phyloP scores from a whole-genome alignment of 2,113 vertebrate genomes.

The Rhinogobius similis region DNA sequence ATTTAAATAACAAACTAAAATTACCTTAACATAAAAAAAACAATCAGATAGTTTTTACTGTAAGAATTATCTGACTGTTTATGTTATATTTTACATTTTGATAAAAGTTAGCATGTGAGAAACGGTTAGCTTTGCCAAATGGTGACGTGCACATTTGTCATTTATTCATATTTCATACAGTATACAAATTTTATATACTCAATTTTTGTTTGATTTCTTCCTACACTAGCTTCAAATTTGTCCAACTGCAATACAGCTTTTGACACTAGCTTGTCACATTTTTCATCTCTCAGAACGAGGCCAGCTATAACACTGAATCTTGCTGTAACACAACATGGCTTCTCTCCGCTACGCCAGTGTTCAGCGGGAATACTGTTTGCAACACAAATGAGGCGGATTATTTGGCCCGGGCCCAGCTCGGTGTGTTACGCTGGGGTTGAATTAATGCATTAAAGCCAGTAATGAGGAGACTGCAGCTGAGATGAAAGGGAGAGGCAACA shows the following conservation, averaged over 20 bases:
- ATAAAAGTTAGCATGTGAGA: too few species aligned
- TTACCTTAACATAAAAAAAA: too few species aligned
- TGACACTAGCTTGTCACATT: constrained; percentile 27
- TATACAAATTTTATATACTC: too few species aligned
- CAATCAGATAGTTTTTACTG: too few species aligned
- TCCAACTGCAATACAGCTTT: constrained; percentile 26
- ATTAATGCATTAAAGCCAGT: constrained; percentile 60
- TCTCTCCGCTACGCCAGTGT: constrained; percentile 24
- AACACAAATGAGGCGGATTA: constrained; percentile 38
- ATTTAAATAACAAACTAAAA: too few species aligned
- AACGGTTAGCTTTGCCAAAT: too few species aligned
- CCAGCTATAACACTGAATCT: constrained; percentile 28
- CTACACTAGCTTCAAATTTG: constrained; percentile 13
- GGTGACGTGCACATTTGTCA: too few species aligned
- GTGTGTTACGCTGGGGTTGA: constrained; percentile 50
- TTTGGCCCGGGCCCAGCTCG: constrained; percentile 56
- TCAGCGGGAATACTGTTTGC: constrained; percentile 26
- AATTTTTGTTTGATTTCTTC: too few species aligned
- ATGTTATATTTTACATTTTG: too few species aligned
- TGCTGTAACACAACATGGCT: constrained; percentile 24
- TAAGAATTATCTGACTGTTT: too few species aligned
- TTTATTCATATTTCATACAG: too few species aligned
- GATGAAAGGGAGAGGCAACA: constrained; percentile 66
- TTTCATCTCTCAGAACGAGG: constrained; percentile 16
- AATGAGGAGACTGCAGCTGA: constrained; percentile 66